Evolutionary conservation across 2,888 invertebrate species (phyloP), one percentile per base, ranked within the genome.

Genomic region (Microplitis deprimator): DNA sequence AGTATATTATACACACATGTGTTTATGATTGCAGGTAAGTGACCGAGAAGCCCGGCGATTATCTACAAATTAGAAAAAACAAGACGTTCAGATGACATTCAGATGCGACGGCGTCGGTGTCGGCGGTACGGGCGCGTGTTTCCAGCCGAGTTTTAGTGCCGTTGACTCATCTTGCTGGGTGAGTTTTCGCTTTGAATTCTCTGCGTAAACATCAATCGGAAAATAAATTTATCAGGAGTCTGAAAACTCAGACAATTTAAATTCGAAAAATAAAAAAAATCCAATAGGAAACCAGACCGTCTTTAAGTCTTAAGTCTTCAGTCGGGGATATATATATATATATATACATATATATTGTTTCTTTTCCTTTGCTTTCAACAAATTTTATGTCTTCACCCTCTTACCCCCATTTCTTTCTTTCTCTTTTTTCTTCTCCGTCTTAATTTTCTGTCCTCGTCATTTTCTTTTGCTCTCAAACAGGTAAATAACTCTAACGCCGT

Each of bases 1-100:
- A 69, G 60, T 5, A n/a, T n/a, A 41, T 78, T 50, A 61, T 50
- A 65, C 2, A 40, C 13, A 7, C 5, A 38, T 59, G 5, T 61
- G 91, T 91, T 91, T 90, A 92, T 91, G 92, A 91, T 92, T 92
- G 91, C 92, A 93, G 93, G 93, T 93, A 93, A 93, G 93, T 92
- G 92, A 92, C 90, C 91, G 90, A 89, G 90, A 84, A 84, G 83
- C 79, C 77, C 39, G 62, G 50, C 60, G 62, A 50, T 72, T 71
- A 71, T 81, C 81, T 84, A 82, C 80, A 81, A 80, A 79, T 79
- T 87, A 87, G 91, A 89, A 29, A 29, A 29, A 29, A 89, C 77
- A 69, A 65, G 10, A 29, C 29, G 29, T 29, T 73, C 62, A 74
- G 59, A 93, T 93, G 93, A 93, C 93, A 90, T 93, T 93, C 90